These are phyloP conservation scores for Pangasianodon hypophthalmus DNA, from an alignment of 2,113 vertebrate genomes.

Conservation along the genomic window DNA sequence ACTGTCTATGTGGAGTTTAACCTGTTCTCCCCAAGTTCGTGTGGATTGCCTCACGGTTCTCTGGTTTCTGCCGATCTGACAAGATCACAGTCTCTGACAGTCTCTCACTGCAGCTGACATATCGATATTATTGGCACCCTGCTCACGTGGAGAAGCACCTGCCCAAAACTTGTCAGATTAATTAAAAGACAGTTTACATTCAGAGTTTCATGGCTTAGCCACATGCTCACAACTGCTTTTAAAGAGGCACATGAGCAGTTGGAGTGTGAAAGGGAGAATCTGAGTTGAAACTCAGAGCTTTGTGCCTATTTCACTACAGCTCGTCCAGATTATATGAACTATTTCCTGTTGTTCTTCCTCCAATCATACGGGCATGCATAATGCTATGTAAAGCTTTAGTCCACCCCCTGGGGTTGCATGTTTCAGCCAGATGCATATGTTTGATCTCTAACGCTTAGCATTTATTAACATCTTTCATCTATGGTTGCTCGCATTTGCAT, in stretches of 20 bases:
- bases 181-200: conserved; percentile 62
- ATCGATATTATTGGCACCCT: conserved; percentile 72
- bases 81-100: no score
- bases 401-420: neutral
- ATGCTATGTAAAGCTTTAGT: conserved; percentile 10
- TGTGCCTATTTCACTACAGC: neutral
- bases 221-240: neutral
- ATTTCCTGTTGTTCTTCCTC: conserved; percentile 2
- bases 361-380: neutral
- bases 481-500: conserved; percentile 65
- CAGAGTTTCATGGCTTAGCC: conserved; percentile 56
- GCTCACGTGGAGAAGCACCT: conserved; percentile 58
- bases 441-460: conserved; percentile 17
- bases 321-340: neutral
- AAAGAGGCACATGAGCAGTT: neutral
- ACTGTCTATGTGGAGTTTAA: neutral
- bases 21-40: neutral
- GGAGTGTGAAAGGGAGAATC: neutral
- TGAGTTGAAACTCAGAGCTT: neutral
- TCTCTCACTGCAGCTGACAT: conserved; percentile 69
- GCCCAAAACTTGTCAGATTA: conserved; percentile 62
- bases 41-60: neutral
- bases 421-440: conserved; percentile 40
- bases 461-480: conserved; percentile 53
- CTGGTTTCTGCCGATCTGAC: neutral